phyloP scores from a whole-genome alignment of 1,140 invertebrate genomes.

The Rhynchophorus ferrugineus region DNA sequence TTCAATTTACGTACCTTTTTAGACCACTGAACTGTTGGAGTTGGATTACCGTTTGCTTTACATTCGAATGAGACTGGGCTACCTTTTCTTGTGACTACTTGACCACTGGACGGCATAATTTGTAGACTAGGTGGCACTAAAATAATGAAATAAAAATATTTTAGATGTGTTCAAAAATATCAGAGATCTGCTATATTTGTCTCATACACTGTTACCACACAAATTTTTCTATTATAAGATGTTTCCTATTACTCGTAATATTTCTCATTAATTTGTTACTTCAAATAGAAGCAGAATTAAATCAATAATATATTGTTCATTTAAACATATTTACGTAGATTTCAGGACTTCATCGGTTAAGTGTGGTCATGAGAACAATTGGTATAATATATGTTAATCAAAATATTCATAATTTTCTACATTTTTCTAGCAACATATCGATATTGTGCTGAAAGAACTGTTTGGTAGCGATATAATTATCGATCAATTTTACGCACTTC shows the following conservation, averaged over 20 bases:
- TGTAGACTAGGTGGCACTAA: conserved; percentile 40
- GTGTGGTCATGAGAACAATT: too few relatives aligned
- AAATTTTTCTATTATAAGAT: neutral
- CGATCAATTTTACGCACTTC: too few relatives aligned
- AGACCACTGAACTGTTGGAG: conserved; percentile 46
- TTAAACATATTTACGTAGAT: too few relatives aligned
- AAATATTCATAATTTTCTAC: too few relatives aligned
- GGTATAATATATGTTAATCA: too few relatives aligned
- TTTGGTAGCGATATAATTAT: too few relatives aligned
- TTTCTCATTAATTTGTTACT: too few relatives aligned
- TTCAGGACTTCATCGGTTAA: too few relatives aligned
- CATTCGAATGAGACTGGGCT: conserved; percentile 46
- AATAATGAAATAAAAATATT: conserved; percentile 19
- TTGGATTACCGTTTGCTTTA: conserved; percentile 44
- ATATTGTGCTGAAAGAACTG: too few relatives aligned
- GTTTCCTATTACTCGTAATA: conserved; percentile 1
- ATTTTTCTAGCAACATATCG: too few relatives aligned
- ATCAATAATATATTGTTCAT: too few relatives aligned
- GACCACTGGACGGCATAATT: conserved; percentile 35
- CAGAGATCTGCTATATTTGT: neutral
- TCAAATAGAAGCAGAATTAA: too few relatives aligned
- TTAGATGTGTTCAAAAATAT: neutral
- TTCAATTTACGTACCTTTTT: conserved; percentile 44
- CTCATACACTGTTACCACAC: neutral
- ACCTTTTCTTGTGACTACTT: conserved; percentile 41